Evolutionary conservation across 2,888 invertebrate species (phyloP).

Genomic region (Gnatocerus cornutus): DNA sequence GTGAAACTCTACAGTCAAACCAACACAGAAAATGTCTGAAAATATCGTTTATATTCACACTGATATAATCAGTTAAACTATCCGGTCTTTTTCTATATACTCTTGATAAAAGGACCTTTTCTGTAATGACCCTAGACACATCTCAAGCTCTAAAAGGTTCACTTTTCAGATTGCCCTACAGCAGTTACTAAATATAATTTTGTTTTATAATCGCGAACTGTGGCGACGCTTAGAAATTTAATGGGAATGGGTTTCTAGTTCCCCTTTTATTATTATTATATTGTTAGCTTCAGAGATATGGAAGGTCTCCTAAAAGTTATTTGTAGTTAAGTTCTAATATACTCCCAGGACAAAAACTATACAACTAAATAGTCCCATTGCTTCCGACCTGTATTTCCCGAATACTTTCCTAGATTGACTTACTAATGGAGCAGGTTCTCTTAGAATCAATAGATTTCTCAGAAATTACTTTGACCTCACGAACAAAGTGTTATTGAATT

Average conservation of each 20-base stretch:
- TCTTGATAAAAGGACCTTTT: slow-evolving; percentile 8
- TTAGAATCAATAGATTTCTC: too few species aligned
- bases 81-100: not conserved
- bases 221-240: not conserved
- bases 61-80: slow-evolving; percentile 10
- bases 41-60: slow-evolving; percentile 15
- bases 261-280: not conserved
- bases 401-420: too few species aligned
- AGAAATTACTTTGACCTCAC: too few species aligned
- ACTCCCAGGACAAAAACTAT: not conserved
- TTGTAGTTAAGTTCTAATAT: not conserved
- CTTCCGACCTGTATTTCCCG: too few species aligned
- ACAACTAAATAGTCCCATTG: not conserved
- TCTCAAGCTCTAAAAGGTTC: not conserved
- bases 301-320: not conserved
- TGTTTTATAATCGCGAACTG: not conserved
- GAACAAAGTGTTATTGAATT: too few species aligned
- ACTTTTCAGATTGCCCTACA: not conserved
- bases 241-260: not conserved
- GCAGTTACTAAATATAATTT: too few species aligned
- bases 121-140: not conserved
- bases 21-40: slow-evolving; percentile 11
- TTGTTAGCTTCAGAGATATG: not conserved
- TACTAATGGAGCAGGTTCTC: too few species aligned
- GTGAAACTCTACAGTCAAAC: slow-evolving; percentile 6